These are phyloP conservation scores for Helobdella robusta DNA, from an alignment of 2,888 invertebrate genomes.

Conservation along the genomic window DNA sequence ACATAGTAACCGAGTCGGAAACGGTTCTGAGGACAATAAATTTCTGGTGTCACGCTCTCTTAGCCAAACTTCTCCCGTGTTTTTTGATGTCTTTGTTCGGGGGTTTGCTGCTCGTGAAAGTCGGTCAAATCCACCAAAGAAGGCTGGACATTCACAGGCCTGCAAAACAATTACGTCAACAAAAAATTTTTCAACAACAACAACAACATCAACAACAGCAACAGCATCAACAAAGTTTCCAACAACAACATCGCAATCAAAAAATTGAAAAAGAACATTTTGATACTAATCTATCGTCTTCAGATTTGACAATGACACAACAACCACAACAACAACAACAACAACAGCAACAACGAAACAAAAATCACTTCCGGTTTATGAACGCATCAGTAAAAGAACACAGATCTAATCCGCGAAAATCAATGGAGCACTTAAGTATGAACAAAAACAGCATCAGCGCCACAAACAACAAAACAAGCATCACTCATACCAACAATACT, in stretches of 20 bases:
- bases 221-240: not conserved
- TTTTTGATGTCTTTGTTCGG: conserved; percentile 65
- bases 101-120: conserved; percentile 42
- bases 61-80: conserved; percentile 82
- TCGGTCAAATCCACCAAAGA: conserved; percentile 25
- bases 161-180: not conserved
- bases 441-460: too few species aligned
- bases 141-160: not conserved
- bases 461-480: too few species aligned
- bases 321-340: too few species aligned
- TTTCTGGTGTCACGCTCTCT: conserved; percentile 71
- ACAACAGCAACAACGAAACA: too few species aligned
- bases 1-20: too few species aligned
- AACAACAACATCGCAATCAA: not conserved
- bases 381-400: too few species aligned
- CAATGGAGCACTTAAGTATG: too few species aligned
- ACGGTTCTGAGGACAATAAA: conserved; percentile 19
- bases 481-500: too few species aligned
- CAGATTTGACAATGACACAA: too few species aligned
- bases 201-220: not conserved
- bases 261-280: not conserved
- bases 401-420: too few species aligned
- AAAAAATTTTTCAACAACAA: not conserved
- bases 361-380: too few species aligned
- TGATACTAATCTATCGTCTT: too few species aligned